These are phyloP conservation scores for Centruroides vittatus DNA, from an alignment of 1,140 invertebrate species.

Conservation along the genomic window DNA sequence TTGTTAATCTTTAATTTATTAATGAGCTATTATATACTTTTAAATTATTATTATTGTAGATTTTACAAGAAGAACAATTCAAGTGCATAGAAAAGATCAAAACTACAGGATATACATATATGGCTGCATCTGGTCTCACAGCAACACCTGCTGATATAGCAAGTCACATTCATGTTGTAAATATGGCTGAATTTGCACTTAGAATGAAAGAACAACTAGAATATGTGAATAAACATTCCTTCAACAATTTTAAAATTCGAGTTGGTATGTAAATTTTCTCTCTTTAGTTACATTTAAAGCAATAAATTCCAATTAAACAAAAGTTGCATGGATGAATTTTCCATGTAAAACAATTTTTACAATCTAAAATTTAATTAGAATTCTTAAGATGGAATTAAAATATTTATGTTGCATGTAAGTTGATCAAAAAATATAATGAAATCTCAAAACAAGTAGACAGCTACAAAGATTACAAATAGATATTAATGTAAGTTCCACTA, in stretches of 20 bases:
- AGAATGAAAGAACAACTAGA: conserved; percentile 76
- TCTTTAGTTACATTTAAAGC: conserved; percentile 24
- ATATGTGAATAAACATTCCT: conserved; percentile 84
- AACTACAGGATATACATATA: conserved; percentile 82
- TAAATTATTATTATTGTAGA: conserved; percentile 34
- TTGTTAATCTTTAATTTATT: conserved; percentile 3
- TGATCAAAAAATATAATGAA: too few relatives aligned
- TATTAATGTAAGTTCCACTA: too few relatives aligned
- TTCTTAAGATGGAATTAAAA: too few relatives aligned
- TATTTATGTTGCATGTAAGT: too few relatives aligned
- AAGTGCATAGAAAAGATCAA: conserved; percentile 76
- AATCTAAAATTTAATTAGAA: too few relatives aligned
- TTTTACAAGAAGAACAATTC: conserved; percentile 40
- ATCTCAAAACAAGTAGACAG: too few relatives aligned
- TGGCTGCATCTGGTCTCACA: conserved; percentile 80
- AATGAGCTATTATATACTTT: neutral
- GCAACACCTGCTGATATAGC: conserved; percentile 59
- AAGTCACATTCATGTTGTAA: conserved; percentile 60
- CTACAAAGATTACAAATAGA: too few relatives aligned
- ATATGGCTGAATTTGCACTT: conserved; percentile 79
- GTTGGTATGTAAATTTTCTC: conserved; percentile 60
- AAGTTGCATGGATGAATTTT: too few relatives aligned
- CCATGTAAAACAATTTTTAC: too few relatives aligned
- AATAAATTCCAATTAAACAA: too few relatives aligned
- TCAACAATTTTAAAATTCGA: conserved; percentile 87